Base-by-base conservation (phyloP, 2,888 invertebrate genomes). In the Lasioglossum lativentre region DNA sequence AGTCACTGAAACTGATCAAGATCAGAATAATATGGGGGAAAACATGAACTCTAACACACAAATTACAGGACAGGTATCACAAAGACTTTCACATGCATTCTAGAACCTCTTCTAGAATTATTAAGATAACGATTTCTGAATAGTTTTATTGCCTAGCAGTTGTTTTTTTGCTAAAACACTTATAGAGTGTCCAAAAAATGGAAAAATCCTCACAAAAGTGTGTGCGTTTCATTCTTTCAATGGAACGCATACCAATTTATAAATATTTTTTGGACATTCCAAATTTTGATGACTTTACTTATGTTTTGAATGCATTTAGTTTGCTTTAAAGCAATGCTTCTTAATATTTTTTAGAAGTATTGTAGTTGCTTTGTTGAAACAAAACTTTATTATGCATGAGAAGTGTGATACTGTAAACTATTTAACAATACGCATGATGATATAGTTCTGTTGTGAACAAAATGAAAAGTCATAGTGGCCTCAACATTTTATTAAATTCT, bases 11-110 rank as follows among this genome's bases (percentile, higher is more conserved):
- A 86, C 80, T 81, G 73, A 84, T 86, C 79, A 84, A 77, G 80
- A 86, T 72, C 82, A 76, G 70, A 72, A 38, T 90, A 84, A 86
- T 77, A 85, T 40, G 90, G 87, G 88, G 47, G 27, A 78, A 82
- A 83, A 82, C 42, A 85, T 74, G 85, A 84, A 84, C 84, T 84
- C 70, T 90, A 86, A 89, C 78, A 88, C 78, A 91, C 84, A 90
- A 78, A 85, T 42, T 78, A 85, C 78, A 90, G 89, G 87, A 91
- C 88, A 91, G 91, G 91, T 91, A 91, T 89, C 88, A 86, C 87
- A 78, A 90, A 90, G 84, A 86, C 85, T 75, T 90, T 89, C 88
- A 90, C 88, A 88, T 89, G 89, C 85, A 83, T 89, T 80, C 73
- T 88, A 82, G 75, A 78, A 12, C 79, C 75, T 83, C 75, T 30